Evolutionary conservation across 2,888 invertebrate genomes (phyloP).

Genomic region (Eutolmus rufibarbis): DNA sequence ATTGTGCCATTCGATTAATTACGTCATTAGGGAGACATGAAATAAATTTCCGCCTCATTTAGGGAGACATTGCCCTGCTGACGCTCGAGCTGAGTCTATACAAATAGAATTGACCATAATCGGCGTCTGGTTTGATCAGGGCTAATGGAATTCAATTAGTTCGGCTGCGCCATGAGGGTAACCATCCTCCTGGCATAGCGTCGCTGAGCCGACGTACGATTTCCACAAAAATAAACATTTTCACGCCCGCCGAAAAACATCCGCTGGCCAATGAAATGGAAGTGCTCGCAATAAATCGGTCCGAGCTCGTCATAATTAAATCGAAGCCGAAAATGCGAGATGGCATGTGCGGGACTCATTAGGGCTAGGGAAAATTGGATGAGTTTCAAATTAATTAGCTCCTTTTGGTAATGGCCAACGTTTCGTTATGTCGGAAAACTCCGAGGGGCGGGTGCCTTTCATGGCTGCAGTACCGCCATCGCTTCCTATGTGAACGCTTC

Average conservation of each 20-base stretch:
- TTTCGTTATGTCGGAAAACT: not conserved
- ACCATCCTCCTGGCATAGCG: not conserved
- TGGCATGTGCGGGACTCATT: constrained; percentile 32
- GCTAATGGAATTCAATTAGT: constrained; percentile 32
- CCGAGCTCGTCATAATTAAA: constrained; percentile 33
- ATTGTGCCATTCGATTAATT: constrained; percentile 29
- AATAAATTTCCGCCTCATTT: constrained; percentile 15
- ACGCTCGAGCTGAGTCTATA: not conserved
- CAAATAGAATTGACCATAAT: constrained; percentile 26
- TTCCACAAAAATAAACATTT: constrained; percentile 19
- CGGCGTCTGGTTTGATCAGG: constrained; percentile 19
- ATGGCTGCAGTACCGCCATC: not conserved
- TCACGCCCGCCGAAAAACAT: not conserved
- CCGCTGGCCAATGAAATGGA: constrained; percentile 5
- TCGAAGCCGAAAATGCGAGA: constrained; percentile 29
- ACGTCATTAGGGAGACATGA: constrained; percentile 36
- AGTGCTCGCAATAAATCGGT: constrained; percentile 20
- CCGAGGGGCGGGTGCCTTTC: not conserved
- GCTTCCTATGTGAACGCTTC: not conserved
- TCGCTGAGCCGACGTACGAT: not conserved
- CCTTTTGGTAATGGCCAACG: not conserved
- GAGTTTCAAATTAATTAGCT: constrained; percentile 27
- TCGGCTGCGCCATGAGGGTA: not conserved
- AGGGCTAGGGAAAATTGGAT: constrained; percentile 27
- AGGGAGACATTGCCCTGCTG: not conserved